Percentiles rank a stretch among this genome's conserved stretches.
These are phyloP conservation scores for Lordiphosa andalusiaca DNA, from an alignment of 2,888 invertebrate species.

Conservation along the genomic window DNA sequence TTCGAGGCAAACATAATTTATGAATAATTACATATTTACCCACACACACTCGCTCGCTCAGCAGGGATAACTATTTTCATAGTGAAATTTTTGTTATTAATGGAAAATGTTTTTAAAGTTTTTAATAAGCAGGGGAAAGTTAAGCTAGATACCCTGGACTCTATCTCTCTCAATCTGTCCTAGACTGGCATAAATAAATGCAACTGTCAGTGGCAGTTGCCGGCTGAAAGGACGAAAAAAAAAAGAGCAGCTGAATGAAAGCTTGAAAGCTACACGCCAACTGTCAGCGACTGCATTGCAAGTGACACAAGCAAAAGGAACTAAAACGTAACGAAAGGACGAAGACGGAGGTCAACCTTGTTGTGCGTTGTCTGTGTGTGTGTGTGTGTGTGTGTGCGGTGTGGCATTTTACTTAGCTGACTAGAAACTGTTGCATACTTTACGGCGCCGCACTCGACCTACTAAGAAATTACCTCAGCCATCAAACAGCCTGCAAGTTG, in stretches of 20 bases:
- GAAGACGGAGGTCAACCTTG: conserved; percentile 58
- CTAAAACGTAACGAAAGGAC: conserved; percentile 18
- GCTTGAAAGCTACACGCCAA: conserved; percentile 63
- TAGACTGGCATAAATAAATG: conserved; percentile 53
- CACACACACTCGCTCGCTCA: background rate
- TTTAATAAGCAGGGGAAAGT: conserved; percentile 4
- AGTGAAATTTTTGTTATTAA: conserved; percentile 21
- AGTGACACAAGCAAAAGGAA: conserved; percentile 45
- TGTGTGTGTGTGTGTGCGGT: conserved; percentile 17
- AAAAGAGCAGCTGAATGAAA: conserved; percentile 27
- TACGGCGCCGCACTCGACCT: conserved; percentile 38
- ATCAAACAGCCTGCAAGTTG: conserved; percentile 43
- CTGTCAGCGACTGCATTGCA: conserved; percentile 59
- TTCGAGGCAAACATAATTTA: conserved; percentile 48
- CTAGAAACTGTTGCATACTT: conserved; percentile 62
- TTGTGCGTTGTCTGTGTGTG: conserved; percentile 13
- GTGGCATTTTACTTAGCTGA: conserved; percentile 40
- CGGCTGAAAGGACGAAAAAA: conserved; percentile 8
- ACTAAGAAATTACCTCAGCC: conserved; percentile 63
- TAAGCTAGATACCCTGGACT: conserved; percentile 8
- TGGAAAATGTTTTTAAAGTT: conserved; percentile 21
- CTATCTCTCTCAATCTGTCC: background rate
- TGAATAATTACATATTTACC: conserved; percentile 60
- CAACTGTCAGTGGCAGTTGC: conserved; percentile 51
- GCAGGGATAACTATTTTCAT: conserved; percentile 20